These are phyloP conservation scores for Embidobia sp. DNA, from an alignment of 2,888 invertebrate species.

Conservation along the genomic window DNA sequence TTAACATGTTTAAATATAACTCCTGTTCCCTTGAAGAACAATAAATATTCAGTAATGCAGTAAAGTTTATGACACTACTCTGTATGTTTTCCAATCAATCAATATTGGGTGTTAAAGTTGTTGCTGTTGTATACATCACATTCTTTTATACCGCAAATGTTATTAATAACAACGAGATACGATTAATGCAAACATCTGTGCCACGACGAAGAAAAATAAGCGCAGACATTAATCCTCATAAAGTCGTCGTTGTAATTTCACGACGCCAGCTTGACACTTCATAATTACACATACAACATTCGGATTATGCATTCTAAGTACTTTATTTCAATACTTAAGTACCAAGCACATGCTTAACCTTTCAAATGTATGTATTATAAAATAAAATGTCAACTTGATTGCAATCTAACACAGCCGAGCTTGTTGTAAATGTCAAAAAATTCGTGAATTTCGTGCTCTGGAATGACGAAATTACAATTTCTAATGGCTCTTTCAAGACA, in stretches of 20 bases:
- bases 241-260: constrained; percentile 22
- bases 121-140: not conserved
- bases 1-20: not conserved
- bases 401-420: constrained; percentile 27
- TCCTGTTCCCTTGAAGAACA: not conserved
- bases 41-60: not conserved
- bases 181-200: constrained; percentile 17
- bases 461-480: no score
- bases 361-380: constrained; percentile 38
- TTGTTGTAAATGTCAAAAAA: constrained; percentile 42
- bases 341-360: constrained; percentile 38
- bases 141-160: not conserved
- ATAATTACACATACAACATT: constrained; percentile 42
- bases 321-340: constrained; percentile 36
- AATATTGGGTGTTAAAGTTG: constrained; percentile 17
- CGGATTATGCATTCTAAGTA: constrained; percentile 36
- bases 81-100: constrained; percentile 28
- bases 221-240: constrained; percentile 31
- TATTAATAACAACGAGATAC: constrained; percentile 12
- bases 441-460: not conserved
- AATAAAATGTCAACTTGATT: constrained; percentile 56
- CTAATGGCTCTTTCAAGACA: no score
- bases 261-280: constrained; percentile 31
- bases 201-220: constrained; percentile 16
- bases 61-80: not conserved